These are phyloP conservation scores for Hyposoter dolosus DNA, from an alignment of 2,888 invertebrate genomes.

Conservation along the genomic window DNA sequence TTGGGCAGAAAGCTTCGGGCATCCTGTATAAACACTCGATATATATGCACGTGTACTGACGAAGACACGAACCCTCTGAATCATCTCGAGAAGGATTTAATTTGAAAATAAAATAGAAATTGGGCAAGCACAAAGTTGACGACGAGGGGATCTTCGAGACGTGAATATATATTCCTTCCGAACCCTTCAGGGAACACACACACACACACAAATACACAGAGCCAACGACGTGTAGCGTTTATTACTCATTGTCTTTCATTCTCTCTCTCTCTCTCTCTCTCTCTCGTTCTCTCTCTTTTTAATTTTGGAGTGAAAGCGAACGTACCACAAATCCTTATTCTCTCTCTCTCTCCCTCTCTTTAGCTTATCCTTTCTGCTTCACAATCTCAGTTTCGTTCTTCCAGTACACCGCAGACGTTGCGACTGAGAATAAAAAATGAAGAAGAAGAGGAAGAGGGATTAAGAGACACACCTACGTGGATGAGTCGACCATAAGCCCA, in stretches of 20 bases:
- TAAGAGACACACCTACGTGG: conserved; percentile 65
- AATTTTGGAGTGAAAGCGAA: conserved; percentile 65
- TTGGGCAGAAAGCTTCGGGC: not conserved
- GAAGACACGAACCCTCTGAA: conserved; percentile 10
- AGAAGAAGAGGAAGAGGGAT: conserved; percentile 53
- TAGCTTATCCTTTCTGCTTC: not conserved
- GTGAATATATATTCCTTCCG: conserved; percentile 36
- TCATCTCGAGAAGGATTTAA: conserved; percentile 24
- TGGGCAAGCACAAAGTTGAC: conserved; percentile 29
- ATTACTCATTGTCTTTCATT: conserved; percentile 64
- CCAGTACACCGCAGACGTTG: conserved; percentile 61
- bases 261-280: conserved; percentile 44
- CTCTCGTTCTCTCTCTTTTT: conserved; percentile 48
- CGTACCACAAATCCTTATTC: conserved; percentile 37
- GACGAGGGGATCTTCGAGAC: conserved; percentile 50
- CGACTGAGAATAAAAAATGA: conserved; percentile 37
- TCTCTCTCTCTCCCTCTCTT: conserved; percentile 32
- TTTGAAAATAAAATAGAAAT: conserved; percentile 23
- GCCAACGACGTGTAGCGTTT: conserved; percentile 56
- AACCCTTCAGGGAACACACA: conserved; percentile 22
- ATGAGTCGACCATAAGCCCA: conserved; percentile 49
- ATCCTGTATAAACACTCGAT: not conserved
- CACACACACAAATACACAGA: conserved; percentile 24
- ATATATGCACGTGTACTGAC: not conserved
- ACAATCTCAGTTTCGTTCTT: conserved; percentile 59